Evolutionary conservation across 2,888 invertebrate genomes (phyloP), one percentile per base, ranked within the genome.

Genomic region (Pandemis heparana): DNA sequence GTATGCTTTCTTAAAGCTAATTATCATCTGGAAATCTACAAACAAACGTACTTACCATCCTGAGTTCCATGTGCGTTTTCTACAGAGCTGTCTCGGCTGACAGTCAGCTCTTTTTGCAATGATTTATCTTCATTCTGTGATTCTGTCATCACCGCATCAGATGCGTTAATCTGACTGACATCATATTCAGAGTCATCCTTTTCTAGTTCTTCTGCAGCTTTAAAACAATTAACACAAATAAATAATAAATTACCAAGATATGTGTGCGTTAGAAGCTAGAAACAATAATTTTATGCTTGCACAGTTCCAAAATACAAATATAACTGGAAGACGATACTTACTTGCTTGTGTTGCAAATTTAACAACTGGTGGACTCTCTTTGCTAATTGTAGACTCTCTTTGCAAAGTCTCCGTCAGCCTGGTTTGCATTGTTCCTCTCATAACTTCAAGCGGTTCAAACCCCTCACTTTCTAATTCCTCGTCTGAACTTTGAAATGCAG

Each of bases 401-500:
- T 32, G 38, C 16, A 60, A 41, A 51, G 23, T 51, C n/a, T 41
- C 65, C 12, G 39, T 39, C 14, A 10, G 38, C 12, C 41, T 51
- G n/a, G 59, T 10, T n/a, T 41, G 60, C 18, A n/a, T 41, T 0
- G 65, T 16, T 2, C 64, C 65, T 41, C 71, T 71, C 65, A 71
- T 71, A n/a, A 32, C 71, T 23, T 71, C 71, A 7, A 71, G 18
- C 4, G 59, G 23, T 32, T 53, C 66, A 41, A 62, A 38, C 1
- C 43, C 65, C 16, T 64, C 51, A 48, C 12, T 5, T 23, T 38
- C 16, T 5, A 53, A 38, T 9, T 65, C 70, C 18, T 48, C 65
- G 41, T 51, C 51, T 5, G 71, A 41, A 41, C 51, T 71, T 16
- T 6, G 2, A 18, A 12, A 1, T 5, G 6, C 1, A 39, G 39